Base-by-base conservation (phyloP, 23 tunicate species). In the Halocynthia aurantium region DNA sequence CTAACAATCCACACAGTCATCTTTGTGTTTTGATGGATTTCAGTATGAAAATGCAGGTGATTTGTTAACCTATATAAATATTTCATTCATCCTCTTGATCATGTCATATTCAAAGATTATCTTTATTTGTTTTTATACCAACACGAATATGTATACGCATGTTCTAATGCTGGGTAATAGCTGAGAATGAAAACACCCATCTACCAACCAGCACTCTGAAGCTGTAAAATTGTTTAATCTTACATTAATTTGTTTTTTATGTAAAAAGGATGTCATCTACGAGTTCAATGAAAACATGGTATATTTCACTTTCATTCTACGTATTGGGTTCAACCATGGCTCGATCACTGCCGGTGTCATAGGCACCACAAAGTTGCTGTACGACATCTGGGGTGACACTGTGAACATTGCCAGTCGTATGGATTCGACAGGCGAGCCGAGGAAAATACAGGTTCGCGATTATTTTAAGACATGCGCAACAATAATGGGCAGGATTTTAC, bases 341-440 rank as follows among this genome's bases (percentile, higher is more conserved):
- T 96, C 94, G 55, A 96, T 94, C 7, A 94, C 99, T 58, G 99
- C 99, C 21, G 99, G 99, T 7, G 95, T 94, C 17, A 88, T 88
- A 22, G 99, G 95, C 31, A 70, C 90, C 13, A 85, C 94, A 13
- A 94, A 94, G 84, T 77, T 66, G 50, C 88, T 94, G 9, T 94
- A 88, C 67, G 95, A 93, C 67, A 88, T 88, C 5, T 94, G 99
- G 99, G 99, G 99, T 7, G 94, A 94, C 78, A 94, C 99, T 52
- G 99, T 88, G 15, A 94, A 94, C 87, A 88, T 77, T 78, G 99
- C 99, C 10, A 87, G 95, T 55, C 73, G 95, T 7, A 94, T 88
- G 95, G 99, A 94, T 79, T 88, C 95, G 6, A 94, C 95, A 11
- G 99, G 99, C 0, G 88, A 81, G 9, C 90, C 89, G 15, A 88